These are phyloP conservation scores for Homarus americanus DNA, from an alignment of 1,140 invertebrate genomes.

Conservation along the genomic window DNA sequence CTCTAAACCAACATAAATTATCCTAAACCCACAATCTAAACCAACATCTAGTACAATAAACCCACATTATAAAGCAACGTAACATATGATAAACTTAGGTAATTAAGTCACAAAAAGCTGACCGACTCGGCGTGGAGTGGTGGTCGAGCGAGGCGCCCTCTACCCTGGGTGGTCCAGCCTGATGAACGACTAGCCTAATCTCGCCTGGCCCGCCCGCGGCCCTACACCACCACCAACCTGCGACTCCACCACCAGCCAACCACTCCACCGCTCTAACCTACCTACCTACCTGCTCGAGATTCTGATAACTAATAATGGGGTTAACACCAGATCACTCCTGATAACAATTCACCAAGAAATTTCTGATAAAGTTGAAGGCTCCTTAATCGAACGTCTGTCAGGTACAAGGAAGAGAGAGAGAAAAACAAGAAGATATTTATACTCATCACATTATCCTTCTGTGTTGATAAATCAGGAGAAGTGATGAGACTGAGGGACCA, in stretches of 20 bases:
- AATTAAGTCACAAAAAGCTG: slow-evolving; percentile 30
- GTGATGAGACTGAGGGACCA: too few relatives aligned
- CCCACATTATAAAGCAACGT: slow-evolving; percentile 19
- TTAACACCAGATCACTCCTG: background rate
- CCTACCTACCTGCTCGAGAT: background rate
- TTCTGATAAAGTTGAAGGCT: too few relatives aligned
- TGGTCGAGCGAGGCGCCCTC: background rate
- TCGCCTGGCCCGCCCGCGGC: background rate
- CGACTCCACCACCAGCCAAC: background rate
- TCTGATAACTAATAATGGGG: background rate
- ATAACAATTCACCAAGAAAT: background rate
- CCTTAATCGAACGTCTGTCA: too few relatives aligned
- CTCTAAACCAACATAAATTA: background rate
- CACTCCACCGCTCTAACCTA: too few relatives aligned
- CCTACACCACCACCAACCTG: background rate
- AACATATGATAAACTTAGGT: slow-evolving; percentile 20
- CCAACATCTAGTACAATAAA: slow-evolving; percentile 8
- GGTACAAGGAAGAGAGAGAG: too few relatives aligned
- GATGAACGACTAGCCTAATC: background rate
- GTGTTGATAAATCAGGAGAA: too few relatives aligned
- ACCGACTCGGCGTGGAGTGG: background rate
- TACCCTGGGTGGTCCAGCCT: slow-evolving; percentile 14
- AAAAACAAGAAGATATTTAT: too few relatives aligned
- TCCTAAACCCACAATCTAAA: background rate
- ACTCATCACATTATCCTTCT: too few relatives aligned